A percentile compares a stretch with the other conserved stretches of the same genome.
These are phyloP conservation scores for Engystomops pustulosus DNA, from an alignment of 2,113 vertebrate species.

Conservation along the genomic window DNA sequence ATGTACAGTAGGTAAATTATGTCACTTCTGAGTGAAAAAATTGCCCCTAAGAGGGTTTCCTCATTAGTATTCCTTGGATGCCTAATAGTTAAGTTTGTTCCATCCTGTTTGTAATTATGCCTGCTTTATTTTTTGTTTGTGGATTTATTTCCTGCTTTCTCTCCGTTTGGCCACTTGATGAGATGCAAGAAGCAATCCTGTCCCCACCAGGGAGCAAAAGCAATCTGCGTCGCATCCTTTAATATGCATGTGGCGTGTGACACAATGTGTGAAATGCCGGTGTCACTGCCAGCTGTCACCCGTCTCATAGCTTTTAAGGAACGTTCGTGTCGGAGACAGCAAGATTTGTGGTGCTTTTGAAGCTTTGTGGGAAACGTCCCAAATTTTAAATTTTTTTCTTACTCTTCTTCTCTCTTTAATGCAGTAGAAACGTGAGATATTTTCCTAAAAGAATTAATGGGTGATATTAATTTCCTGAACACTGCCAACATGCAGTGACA, in stretches of 20 bases:
- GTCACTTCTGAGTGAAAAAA: background rate
- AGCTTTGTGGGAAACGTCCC: constrained; percentile 50
- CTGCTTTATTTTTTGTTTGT: constrained; percentile 45
- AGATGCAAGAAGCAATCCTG: constrained; percentile 45
- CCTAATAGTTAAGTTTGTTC: constrained; percentile 30
- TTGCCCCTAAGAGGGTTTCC: background rate
- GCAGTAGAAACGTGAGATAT: constrained; percentile 41
- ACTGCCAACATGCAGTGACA: constrained; percentile 40
- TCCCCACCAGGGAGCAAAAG: constrained; percentile 52
- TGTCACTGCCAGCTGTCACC: constrained; percentile 57
- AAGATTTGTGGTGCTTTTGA: constrained; percentile 49
- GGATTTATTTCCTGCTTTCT: constrained; percentile 43
- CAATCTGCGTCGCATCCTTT: constrained; percentile 55
- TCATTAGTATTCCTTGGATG: background rate
- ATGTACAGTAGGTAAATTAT: background rate
- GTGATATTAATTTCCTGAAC: constrained; percentile 46
- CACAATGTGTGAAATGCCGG: constrained; percentile 56
- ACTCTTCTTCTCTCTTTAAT: constrained; percentile 6
- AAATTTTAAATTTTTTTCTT: constrained; percentile 23
- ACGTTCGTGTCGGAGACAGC: constrained; percentile 16
- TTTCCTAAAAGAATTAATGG: constrained; percentile 53
- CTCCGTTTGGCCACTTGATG: constrained; percentile 50
- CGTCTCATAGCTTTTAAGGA: constrained; percentile 55
- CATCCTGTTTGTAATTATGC: constrained; percentile 10
- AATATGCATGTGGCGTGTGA: constrained; percentile 56